A percentile compares a stretch with the other conserved stretches of the same genome.
Conservation (phyloP, 2,888 invertebrate species). For the Nudaria mundana region DNA sequence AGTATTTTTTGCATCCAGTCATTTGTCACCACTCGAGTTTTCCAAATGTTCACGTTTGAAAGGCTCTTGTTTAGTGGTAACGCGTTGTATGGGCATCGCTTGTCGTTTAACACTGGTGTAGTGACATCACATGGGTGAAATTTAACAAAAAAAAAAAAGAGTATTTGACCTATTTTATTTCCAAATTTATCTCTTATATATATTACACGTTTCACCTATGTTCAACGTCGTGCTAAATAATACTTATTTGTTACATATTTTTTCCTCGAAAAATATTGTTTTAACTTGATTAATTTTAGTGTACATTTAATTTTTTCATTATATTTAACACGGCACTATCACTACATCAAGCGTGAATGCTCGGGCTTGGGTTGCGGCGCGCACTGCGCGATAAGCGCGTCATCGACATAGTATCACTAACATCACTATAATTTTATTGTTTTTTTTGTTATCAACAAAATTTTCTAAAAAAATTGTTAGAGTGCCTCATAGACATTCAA, state of each 20-base stretch:
- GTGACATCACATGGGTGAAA: constrained; percentile 50
- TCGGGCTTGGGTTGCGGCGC: constrained; percentile 78
- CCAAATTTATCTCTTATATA: too few species aligned
- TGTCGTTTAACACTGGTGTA: constrained; percentile 77
- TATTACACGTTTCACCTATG: constrained; percentile 34
- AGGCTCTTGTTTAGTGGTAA: constrained; percentile 40
- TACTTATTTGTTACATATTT: constrained; percentile 19
- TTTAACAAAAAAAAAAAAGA: too few species aligned
- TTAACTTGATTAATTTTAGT: neutral
- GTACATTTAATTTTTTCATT: neutral
- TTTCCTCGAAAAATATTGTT: constrained; percentile 8
- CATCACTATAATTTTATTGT: constrained; percentile 12
- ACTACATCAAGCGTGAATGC: constrained; percentile 77
- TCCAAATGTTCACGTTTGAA: constrained; percentile 36
- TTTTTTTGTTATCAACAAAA: too few species aligned
- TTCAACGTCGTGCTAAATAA: constrained; percentile 30
- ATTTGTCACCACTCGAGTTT: constrained; percentile 43
- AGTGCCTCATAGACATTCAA: neutral
- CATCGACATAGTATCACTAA: constrained; percentile 13
- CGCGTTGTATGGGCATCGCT: constrained; percentile 78
- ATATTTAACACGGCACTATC: constrained; percentile 44
- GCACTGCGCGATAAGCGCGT: constrained; percentile 28
- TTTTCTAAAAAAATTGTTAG: neutral
- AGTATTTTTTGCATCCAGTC: constrained; percentile 31
- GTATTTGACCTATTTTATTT: too few species aligned